Percentiles rank a stretch among this genome's conserved stretches.
phyloP scores from a whole-genome alignment of 1,140 invertebrate genomes.

The Dendrolimus kikuchii region DNA sequence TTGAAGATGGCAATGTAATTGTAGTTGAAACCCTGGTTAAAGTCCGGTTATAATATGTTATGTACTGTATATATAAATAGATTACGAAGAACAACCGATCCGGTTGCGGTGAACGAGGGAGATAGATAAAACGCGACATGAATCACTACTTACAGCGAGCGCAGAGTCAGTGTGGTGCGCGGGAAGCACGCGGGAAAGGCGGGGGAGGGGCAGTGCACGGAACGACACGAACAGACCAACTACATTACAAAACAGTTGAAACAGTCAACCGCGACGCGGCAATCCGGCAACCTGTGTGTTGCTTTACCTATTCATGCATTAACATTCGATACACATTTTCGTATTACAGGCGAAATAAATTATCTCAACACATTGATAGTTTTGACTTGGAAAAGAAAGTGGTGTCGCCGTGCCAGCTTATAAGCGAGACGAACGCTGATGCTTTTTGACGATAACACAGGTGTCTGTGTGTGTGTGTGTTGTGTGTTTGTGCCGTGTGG shows the following conservation, averaged over 20 bases:
- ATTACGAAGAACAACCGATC: conserved; percentile 69
- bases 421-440: conserved; percentile 26
- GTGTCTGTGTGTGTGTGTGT: conserved; percentile 41
- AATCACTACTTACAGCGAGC: conserved; percentile 64
- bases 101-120: conserved; percentile 69
- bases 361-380: conserved; percentile 37
- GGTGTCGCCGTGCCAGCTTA: conserved; percentile 29
- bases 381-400: conserved; percentile 54
- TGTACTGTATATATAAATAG: conserved; percentile 56
- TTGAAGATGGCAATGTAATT: conserved; percentile 17
- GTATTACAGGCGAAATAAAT: conserved; percentile 41
- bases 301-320: conserved; percentile 32
- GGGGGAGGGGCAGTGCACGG: conserved; percentile 47
- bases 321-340: conserved; percentile 32
- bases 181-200: conserved; percentile 29
- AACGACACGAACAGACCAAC: conserved; percentile 56
- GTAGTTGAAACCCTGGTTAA: conserved; percentile 49
- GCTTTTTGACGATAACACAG: conserved; percentile 52
- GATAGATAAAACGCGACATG: conserved; percentile 70
- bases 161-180: conserved; percentile 44
- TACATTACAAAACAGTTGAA: conserved; percentile 66
- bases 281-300: conserved; percentile 42
- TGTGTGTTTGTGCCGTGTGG: conserved; percentile 39
- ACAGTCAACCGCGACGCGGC: conserved; percentile 56
- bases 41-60: conserved; percentile 51